Conservation (phyloP, 2,797 vertebrate species). For the Labeo calbasu region DNA sequence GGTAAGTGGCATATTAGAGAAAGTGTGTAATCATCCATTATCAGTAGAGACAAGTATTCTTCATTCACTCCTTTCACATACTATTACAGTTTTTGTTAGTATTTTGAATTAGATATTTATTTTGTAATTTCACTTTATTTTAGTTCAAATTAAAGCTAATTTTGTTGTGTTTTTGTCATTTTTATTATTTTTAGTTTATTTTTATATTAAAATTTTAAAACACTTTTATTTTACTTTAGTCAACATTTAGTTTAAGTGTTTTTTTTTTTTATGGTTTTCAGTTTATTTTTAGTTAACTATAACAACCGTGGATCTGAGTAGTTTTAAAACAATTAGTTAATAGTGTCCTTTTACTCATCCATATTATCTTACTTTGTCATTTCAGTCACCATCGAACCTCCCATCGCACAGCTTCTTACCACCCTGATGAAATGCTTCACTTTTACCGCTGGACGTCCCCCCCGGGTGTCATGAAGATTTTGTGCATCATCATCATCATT, state of each 20-base stretch:
- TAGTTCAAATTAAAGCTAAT: too few relatives aligned
- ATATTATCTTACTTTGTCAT: conserved; percentile 27
- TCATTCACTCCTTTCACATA: background rate
- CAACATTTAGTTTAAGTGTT: background rate
- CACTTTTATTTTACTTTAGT: background rate
- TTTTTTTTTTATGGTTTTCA: background rate
- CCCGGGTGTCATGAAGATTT: conserved; percentile 90
- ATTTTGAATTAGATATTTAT: background rate
- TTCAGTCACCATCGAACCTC: conserved; percentile 72
- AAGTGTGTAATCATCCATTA: background rate
- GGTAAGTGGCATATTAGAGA: conserved; percentile 31
- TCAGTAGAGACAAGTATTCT: background rate
- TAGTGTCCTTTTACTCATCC: background rate
- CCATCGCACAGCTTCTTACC: conserved; percentile 81
- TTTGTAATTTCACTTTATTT: background rate
- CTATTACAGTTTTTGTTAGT: background rate
- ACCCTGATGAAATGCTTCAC: conserved; percentile 81
- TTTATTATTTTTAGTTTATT: too few relatives aligned
- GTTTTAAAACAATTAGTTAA: background rate
- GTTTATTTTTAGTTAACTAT: background rate
- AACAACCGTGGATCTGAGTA: background rate
- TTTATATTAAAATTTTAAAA: background rate
- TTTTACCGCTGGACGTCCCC: conserved; percentile 90
- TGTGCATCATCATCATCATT: conserved; percentile 85
- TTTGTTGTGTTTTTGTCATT: too few relatives aligned